Evolutionary conservation across 2,888 invertebrate genomes (phyloP), one percentile per base, ranked within the genome.

Genomic region (Linyphia triangularis): DNA sequence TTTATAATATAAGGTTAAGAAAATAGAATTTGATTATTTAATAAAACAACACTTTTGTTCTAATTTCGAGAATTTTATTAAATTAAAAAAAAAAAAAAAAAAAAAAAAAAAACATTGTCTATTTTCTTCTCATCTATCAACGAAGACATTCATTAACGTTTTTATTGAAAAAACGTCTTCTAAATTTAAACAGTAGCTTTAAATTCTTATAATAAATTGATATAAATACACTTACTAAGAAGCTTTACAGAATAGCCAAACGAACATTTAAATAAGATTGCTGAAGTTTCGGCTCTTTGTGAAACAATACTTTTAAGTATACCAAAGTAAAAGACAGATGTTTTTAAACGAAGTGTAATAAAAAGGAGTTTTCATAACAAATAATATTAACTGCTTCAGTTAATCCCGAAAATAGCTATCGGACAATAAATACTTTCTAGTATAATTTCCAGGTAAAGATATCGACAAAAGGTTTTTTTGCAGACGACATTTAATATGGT

Each of bases 401-500:
- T 51, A 51, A 51, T 33, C 33, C 9, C 33, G 5, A 6, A 51
- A 51, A n/a, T 51, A n/a, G 43, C 26, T 24, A 43, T n/a, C 13
- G 40, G 22, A 70, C 24, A 24, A 1, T n/a, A n/a, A 24, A 43
- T 30, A 22, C 30, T 13, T 16, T 16, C 37, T 37, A n/a, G 22
- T 73, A 37, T 63, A 13, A 40, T 40, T 77, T 26, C 26, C 40
- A 10, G 16, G 63, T 37, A 40, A 33, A 63, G 24, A 37, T 33
- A 13, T 75, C 28, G 43, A 57, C 65, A 78, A 30, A 37, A 69
- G 24, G 51, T 70, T 70, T 22, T 51, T 51, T n/a, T 70, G 7
- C 22, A 59, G 22, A 77, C 51, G 51, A 51, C 51, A 70, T 59
- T 81, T 1, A 59, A 81, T 69, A 26, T 33, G 57, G 33, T 69